Evolutionary conservation across 2,113 vertebrate genomes (phyloP).

Genomic region (Rhinopithecus roxellana): DNA sequence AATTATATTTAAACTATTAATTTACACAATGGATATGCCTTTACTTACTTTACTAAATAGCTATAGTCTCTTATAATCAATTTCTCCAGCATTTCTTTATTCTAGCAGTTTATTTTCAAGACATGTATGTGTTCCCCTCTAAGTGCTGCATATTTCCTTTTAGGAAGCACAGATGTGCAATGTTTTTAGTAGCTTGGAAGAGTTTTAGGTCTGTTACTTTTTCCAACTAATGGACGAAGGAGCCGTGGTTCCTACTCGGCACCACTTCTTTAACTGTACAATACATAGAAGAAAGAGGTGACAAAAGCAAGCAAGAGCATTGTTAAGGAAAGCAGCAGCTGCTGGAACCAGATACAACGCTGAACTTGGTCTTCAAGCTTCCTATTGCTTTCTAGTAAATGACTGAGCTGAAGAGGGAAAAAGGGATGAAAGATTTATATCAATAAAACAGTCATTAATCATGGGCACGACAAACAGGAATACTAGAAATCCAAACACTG

Average conservation of each 20-base stretch:
- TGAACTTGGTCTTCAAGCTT: slow-evolving; percentile 93
- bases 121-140: not conserved
- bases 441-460: slow-evolving; percentile 43
- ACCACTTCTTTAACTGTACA: slow-evolving; percentile 57
- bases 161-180: slow-evolving; percentile 45
- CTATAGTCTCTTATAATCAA: slow-evolving; percentile 1
- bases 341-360: slow-evolving; percentile 92
- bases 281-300: slow-evolving; percentile 86
- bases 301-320: slow-evolving; percentile 87
- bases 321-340: slow-evolving; percentile 88
- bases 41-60: slow-evolving; percentile 50
- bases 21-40: slow-evolving; percentile 52
- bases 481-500: slow-evolving; percentile 38
- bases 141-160: not conserved
- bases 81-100: slow-evolving; percentile 51
- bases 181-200: slow-evolving; percentile 48
- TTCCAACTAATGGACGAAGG: not conserved
- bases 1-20: slow-evolving; percentile 56
- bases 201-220: slow-evolving; percentile 45
- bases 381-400: slow-evolving; percentile 86
- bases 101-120: slow-evolving; percentile 47
- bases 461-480: not conserved
- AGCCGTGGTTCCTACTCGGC: slow-evolving; percentile 41
- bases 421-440: slow-evolving; percentile 58
- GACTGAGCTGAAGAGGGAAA: slow-evolving; percentile 88